Percentiles rank a stretch among this genome's conserved stretches.
These are phyloP conservation scores for Rhinatrema bivittatum DNA, from an alignment of 2,797 vertebrate genomes.

Conservation along the genomic window DNA sequence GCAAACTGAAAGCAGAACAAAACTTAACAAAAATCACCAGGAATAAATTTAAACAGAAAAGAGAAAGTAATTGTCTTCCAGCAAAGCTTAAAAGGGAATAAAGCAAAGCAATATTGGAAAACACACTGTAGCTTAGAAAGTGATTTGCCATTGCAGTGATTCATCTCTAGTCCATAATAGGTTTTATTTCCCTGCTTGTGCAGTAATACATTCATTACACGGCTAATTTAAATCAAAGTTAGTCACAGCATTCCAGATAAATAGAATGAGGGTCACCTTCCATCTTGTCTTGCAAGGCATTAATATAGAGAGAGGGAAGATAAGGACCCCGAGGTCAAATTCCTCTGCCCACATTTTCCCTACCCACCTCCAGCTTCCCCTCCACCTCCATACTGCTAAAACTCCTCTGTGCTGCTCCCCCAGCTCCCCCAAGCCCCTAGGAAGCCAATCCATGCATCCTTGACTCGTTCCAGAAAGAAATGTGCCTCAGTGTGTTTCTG, in stretches of 20 bases:
- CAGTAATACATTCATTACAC: constrained; percentile 51
- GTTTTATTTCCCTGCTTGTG: constrained; percentile 41
- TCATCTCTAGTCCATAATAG: constrained; percentile 48
- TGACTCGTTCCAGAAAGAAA: no score
- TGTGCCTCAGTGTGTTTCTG: no score
- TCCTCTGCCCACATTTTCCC: no score
- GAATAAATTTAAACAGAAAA: constrained; percentile 41
- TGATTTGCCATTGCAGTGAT: constrained; percentile 40
- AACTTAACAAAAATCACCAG: constrained; percentile 35
- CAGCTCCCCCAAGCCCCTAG: no score
- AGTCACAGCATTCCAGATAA: constrained; percentile 31
- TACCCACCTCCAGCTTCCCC: no score
- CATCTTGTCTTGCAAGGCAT: constrained; percentile 18
- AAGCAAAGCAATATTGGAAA: constrained; percentile 43
- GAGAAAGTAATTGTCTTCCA: constrained; percentile 41
- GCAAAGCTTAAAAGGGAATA: constrained; percentile 20
- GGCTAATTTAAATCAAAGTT: constrained; percentile 46
- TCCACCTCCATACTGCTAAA: no score
- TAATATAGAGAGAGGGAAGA: no score
- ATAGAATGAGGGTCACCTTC: constrained; percentile 22
- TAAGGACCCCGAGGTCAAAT: no score
- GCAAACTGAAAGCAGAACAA: constrained; percentile 20
- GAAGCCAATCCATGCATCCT: no score
- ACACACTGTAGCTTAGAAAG: constrained; percentile 42
- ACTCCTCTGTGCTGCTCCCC: no score